Evolutionary conservation across 35 echinoderm and acorn worm genomes (phyloP).

Genomic region (Holothuria glaberrima): DNA sequence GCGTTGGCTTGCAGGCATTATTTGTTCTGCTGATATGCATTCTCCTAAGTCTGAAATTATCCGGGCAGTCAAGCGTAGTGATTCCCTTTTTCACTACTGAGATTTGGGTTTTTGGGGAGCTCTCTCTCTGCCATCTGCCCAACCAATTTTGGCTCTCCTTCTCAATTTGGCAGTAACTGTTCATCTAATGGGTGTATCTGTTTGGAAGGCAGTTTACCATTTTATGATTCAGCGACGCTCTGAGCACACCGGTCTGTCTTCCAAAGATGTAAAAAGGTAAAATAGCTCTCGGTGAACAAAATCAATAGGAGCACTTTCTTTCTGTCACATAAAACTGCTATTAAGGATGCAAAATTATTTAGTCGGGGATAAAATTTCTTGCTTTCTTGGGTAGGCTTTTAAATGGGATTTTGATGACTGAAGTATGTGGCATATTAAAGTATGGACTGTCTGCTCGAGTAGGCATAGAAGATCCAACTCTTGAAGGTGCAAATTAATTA

Average conservation of each 20-base stretch:
- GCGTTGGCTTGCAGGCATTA: constrained; percentile 58
- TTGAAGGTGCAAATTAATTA: constrained; percentile 20
- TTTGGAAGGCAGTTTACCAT: constrained; percentile 30
- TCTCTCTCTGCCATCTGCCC: constrained; percentile 50
- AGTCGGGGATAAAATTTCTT: constrained; percentile 50
- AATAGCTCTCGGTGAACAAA: constrained; percentile 45
- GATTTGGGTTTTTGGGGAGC: constrained; percentile 26
- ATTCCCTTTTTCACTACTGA: constrained; percentile 31
- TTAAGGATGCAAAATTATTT: constrained; percentile 53
- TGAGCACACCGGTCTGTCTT: constrained; percentile 10
- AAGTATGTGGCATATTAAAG: constrained; percentile 42
- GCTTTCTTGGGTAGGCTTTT: constrained; percentile 41
- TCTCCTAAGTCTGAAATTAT: constrained; percentile 47
- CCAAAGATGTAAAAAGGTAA: constrained; percentile 2
- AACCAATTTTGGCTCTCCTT: constrained; percentile 43
- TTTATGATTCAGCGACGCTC: constrained; percentile 23
- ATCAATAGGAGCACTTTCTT: constrained; percentile 36
- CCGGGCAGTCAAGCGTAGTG: constrained; percentile 48
- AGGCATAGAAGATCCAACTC: background rate
- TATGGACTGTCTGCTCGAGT: constrained; percentile 11
- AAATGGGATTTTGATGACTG: constrained; percentile 51
- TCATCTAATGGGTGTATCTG: constrained; percentile 39
- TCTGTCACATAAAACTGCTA: constrained; percentile 49
- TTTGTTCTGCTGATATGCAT: constrained; percentile 49
- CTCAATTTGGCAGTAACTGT: constrained; percentile 32